Conservation (phyloP, 2,797 vertebrate species). For the Ctenopoma kingsleyae region DNA sequence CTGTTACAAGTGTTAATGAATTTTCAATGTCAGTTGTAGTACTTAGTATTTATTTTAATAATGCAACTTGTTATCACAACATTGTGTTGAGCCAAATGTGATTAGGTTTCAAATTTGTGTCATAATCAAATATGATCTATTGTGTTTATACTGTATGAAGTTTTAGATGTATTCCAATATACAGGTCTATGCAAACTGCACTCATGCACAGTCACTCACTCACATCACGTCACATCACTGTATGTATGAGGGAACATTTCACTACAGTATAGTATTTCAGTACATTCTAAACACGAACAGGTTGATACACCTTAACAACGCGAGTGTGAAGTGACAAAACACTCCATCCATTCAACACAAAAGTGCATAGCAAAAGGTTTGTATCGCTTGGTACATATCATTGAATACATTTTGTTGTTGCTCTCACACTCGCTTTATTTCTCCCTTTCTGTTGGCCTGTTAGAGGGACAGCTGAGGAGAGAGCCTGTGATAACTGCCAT, state of each 20-base stretch:
- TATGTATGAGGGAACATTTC: too few relatives aligned
- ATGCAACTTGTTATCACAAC: not conserved
- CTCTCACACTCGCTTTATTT: conserved; percentile 29
- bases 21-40: not conserved
- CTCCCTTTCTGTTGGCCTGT: conserved; percentile 45
- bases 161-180: too few relatives aligned
- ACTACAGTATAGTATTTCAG: not conserved
- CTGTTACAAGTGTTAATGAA: not conserved
- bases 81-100: not conserved
- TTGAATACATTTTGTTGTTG: conserved; percentile 39
- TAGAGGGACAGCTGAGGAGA: conserved; percentile 69
- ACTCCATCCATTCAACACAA: not conserved
- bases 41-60: not conserved
- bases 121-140: too few relatives aligned
- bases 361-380: not conserved
- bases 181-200: too few relatives aligned
- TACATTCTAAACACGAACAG: not conserved
- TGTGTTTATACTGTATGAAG: too few relatives aligned
- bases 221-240: too few relatives aligned
- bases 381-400: conserved; percentile 2
- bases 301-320: not conserved
- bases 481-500: conserved; percentile 81
- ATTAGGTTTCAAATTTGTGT: too few relatives aligned
- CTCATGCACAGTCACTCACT: too few relatives aligned
- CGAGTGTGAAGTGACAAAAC: not conserved